Evolutionary conservation across 2,888 invertebrate species (phyloP).

Genomic region (Dryadula phaetusa): DNA sequence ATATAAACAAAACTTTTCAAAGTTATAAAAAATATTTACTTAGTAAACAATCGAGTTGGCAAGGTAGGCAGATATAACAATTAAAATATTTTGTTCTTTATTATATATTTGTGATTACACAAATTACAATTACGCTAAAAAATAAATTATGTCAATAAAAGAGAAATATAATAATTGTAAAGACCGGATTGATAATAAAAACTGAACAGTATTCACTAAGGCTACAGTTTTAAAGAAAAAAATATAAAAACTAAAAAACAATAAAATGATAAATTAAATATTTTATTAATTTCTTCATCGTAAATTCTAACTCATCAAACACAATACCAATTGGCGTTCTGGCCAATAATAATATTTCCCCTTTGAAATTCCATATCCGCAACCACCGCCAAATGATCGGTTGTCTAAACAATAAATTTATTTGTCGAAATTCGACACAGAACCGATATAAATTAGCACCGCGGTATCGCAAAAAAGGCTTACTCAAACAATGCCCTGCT

Average conservation of each 20-base stretch:
- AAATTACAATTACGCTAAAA: too few species aligned
- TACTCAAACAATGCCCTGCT: slow-evolving; percentile 55
- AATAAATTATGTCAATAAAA: too few species aligned
- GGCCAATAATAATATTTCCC: slow-evolving; percentile 18
- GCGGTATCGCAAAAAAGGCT: slow-evolving; percentile 60
- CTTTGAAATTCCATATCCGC: slow-evolving; percentile 19
- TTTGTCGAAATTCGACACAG: slow-evolving; percentile 60
- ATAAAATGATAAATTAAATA: neutral
- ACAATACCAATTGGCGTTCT: neutral
- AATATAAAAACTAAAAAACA: neutral
- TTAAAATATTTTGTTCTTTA: too few species aligned
- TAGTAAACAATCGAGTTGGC: too few species aligned
- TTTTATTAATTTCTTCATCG: neutral
- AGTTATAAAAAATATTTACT: too few species aligned
- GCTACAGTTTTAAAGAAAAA: too few species aligned
- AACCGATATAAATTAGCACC: slow-evolving; percentile 65
- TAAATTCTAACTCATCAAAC: neutral
- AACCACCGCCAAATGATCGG: slow-evolving; percentile 47
- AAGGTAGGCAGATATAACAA: too few species aligned
- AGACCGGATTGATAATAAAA: too few species aligned
- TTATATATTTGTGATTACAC: too few species aligned
- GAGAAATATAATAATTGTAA: too few species aligned
- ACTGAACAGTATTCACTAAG: too few species aligned
- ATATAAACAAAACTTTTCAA: too few species aligned
- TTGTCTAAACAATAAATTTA: slow-evolving; percentile 55